These are phyloP conservation scores for Liopterus haemorrhoidalis DNA, from an alignment of 2,888 invertebrate species.

Conservation along the genomic window DNA sequence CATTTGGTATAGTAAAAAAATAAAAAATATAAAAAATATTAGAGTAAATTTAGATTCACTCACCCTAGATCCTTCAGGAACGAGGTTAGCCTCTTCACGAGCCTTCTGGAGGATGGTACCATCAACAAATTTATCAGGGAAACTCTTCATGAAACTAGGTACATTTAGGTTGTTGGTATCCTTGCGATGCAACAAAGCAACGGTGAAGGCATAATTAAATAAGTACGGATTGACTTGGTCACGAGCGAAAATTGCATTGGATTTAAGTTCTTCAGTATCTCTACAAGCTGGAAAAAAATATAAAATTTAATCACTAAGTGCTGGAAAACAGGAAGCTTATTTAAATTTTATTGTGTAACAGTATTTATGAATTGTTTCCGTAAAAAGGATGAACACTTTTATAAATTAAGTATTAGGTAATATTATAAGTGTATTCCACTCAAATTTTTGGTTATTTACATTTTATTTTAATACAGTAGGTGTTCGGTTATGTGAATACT, in stretches of 20 bases:
- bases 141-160: conserved; percentile 69
- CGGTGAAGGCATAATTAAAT: conserved; percentile 73
- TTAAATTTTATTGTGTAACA: no score
- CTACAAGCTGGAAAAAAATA: no score
- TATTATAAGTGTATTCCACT: no score
- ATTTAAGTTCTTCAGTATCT: conserved; percentile 62
- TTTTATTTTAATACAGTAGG: no score
- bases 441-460: no score
- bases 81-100: conserved; percentile 61
- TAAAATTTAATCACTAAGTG: no score
- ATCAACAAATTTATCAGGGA: conserved; percentile 79
- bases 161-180: conserved; percentile 65
- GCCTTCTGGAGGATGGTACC: conserved; percentile 64
- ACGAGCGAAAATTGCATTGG: conserved; percentile 63
- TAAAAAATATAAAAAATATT: not conserved
- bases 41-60: conserved; percentile 30
- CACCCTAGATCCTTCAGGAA: conserved; percentile 58
- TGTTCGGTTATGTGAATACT: no score
- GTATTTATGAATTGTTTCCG: no score
- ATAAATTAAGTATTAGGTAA: no score
- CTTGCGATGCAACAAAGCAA: conserved; percentile 65
- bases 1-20: no score
- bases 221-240: conserved; percentile 73
- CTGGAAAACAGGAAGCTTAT: no score
- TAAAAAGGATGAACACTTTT: no score